Evolutionary conservation across 2,888 invertebrate genomes (phyloP), one percentile per base, ranked within the genome.

Genomic region (Malachius bipustulatus): DNA sequence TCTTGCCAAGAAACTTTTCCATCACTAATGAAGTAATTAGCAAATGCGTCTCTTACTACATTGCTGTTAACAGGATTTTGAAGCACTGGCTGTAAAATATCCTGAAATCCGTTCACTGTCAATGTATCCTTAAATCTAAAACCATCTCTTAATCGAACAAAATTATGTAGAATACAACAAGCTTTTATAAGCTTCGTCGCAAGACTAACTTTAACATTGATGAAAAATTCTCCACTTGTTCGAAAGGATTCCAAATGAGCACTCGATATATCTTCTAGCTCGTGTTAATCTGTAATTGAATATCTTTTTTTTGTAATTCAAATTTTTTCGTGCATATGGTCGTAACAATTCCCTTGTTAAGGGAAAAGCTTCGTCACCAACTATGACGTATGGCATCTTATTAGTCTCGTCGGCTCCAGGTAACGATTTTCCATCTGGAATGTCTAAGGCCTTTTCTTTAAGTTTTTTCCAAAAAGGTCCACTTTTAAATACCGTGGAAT

Each of bases 231-330:
- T 19, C 24, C 24, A 19, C n/a, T 19, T 19, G n/a, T 19, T 19
- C n/a, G 24, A 19, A 19, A 19, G 6, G n/a, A 19, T 19, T 6
- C 24, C 24, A 19, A 19, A 19, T 19, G 24, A 6, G n/a, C 24
- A 19, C n/a, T 19, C 24, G 24, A 19, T n/a, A 19, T 19, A 19
- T n/a, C 24, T 19, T 19, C 24, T 19, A 8, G 24, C 24, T 19
- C 24, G 6, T 8, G 24, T 19, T n/a, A 19, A n/a, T 8, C 24
- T 6, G n/a, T 19, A 19, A 19, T 19, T 19, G 24, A 19, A 19
- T 8, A 19, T n/a, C 24, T 19, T 19, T 19, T 19, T 19, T 19
- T 19, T 19, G 6, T 8, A 19, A 19, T n/a, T 8, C n/a, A 19
- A 19, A 19, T 19, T 19, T 6, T 19, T 6, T 19, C n/a, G 6